phyloP scores from a whole-genome alignment of 2,797 vertebrate genomes.

The Manis pentadactyla region DNA sequence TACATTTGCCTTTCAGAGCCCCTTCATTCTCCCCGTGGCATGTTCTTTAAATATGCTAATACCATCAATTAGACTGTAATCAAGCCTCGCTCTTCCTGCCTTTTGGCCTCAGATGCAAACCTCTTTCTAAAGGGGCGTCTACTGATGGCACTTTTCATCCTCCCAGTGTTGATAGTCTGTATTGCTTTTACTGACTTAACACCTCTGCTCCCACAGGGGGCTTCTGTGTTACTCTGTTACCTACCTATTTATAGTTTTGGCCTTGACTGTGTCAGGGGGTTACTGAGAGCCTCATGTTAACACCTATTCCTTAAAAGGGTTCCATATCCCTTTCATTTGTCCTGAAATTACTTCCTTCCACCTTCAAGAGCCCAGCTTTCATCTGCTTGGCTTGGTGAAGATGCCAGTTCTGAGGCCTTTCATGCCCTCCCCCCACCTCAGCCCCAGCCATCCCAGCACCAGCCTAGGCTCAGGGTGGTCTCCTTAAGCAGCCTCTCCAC shows the following conservation, averaged over 20 bases:
- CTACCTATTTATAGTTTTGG: constrained; percentile 33
- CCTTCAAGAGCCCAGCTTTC: neutral
- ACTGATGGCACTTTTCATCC: neutral
- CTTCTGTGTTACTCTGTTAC: neutral
- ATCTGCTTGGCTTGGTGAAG: neutral
- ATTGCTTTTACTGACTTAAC: neutral
- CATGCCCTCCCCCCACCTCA: neutral
- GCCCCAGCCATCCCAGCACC: neutral
- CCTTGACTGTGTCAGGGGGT: neutral
- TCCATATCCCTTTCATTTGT: constrained; percentile 44
- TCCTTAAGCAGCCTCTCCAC: neutral
- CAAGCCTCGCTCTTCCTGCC: constrained; percentile 51
- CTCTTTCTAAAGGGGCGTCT: constrained; percentile 17
- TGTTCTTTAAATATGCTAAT: constrained; percentile 79
- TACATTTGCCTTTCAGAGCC: neutral
- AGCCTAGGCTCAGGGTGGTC: neutral
- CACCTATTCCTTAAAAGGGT: neutral
- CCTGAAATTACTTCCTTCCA: constrained; percentile 34
- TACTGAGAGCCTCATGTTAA: neutral
- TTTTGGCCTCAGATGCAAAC: neutral
- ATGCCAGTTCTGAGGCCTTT: fast-evolving
- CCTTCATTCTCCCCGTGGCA: constrained; percentile 43
- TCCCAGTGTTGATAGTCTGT: neutral
- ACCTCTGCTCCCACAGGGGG: neutral
- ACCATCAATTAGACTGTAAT: constrained; percentile 56